Percentiles rank a stretch among this genome's conserved stretches.
Evolutionary conservation across 2,797 vertebrate species (phyloP).

Genomic region (Gorsachius magnificus): DNA sequence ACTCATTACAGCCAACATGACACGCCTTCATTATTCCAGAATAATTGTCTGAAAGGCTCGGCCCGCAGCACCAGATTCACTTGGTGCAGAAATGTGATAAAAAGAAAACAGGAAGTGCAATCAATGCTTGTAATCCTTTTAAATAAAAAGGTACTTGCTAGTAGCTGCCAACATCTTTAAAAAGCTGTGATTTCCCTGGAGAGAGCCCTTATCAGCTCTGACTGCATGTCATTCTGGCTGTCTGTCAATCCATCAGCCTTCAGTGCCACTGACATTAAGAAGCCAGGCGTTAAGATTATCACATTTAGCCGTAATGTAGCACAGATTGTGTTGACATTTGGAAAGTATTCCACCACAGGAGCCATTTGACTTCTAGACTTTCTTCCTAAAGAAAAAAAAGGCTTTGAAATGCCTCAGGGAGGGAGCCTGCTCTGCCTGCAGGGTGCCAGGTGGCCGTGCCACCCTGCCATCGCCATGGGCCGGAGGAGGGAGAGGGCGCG

Average conservation of each 20-base stretch:
- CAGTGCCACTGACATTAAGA: constrained; percentile 74
- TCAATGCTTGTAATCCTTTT: constrained; percentile 62
- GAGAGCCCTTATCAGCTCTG: constrained; percentile 45
- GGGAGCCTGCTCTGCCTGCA: not conserved
- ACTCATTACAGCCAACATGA: constrained; percentile 41
- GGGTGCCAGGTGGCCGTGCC: not conserved
- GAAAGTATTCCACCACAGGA: constrained; percentile 74
- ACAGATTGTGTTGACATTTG: constrained; percentile 79
- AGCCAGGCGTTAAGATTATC: constrained; percentile 66
- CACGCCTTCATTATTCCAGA: constrained; percentile 54
- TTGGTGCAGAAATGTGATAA: constrained; percentile 58
- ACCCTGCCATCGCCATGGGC: fast-evolving
- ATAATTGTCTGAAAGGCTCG: constrained; percentile 57
- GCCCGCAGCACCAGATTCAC: constrained; percentile 14
- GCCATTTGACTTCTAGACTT: constrained; percentile 70
- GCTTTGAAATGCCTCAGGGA: not conserved
- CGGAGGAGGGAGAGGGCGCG: not conserved
- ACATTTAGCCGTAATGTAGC: constrained; percentile 72
- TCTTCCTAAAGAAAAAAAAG: constrained; percentile 18
- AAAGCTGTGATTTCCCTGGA: constrained; percentile 65
- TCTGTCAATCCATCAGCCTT: constrained; percentile 66
- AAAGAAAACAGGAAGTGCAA: constrained; percentile 52
- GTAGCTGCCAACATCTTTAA: constrained; percentile 53
- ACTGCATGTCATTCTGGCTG: constrained; percentile 66
- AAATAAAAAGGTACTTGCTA: constrained; percentile 61